phyloP scores from a whole-genome alignment of 2,797 vertebrate species.

The Molothrus ater region DNA sequence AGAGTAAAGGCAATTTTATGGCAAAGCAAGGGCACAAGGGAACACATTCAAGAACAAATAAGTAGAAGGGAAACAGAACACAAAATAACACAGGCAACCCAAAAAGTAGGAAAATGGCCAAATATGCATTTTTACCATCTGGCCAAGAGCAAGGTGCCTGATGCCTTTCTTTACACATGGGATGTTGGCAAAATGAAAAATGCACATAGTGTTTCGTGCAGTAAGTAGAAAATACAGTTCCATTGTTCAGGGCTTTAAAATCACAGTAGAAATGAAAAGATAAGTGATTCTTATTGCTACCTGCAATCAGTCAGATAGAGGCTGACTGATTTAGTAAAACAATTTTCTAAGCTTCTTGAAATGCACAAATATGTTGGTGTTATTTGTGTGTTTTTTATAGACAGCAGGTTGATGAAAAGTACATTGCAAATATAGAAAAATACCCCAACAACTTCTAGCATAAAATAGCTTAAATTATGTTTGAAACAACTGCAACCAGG shows the following conservation, averaged over 20 bases:
- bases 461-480: background rate
- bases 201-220: background rate
- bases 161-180: slow-evolving; percentile 36
- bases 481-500: background rate
- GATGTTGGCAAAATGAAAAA: background rate
- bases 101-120: background rate
- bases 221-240: background rate
- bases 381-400: background rate
- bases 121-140: slow-evolving; percentile 26
- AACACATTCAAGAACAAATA: slow-evolving; percentile 38
- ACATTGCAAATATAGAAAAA: background rate
- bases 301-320: background rate
- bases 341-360: background rate
- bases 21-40: slow-evolving; percentile 32
- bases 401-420: background rate
- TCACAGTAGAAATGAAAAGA: background rate
- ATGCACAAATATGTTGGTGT: background rate
- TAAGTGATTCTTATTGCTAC: background rate
- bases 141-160: background rate
- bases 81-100: background rate
- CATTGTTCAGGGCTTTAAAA: background rate
- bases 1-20: slow-evolving; percentile 49
- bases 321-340: background rate
- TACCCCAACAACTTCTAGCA: background rate
- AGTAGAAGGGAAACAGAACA: slow-evolving; percentile 28